Conservation (phyloP, 1,140 invertebrate genomes). For the Sitophilus oryzae region DNA sequence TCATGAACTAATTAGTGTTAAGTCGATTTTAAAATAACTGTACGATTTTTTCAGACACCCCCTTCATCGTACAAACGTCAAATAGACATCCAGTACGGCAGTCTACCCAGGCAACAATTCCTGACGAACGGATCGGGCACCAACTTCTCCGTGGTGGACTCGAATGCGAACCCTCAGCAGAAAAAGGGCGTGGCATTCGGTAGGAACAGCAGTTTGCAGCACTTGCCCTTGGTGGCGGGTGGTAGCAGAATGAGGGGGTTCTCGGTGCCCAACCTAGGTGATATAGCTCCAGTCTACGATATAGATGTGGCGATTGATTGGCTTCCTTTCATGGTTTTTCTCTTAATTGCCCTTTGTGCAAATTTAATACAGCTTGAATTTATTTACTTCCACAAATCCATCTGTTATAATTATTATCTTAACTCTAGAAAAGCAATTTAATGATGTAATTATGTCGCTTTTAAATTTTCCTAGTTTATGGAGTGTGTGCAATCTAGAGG, state of each 20-base stretch:
- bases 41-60: slow-evolving; percentile 55
- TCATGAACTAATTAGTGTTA: no score
- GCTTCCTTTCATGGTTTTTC: slow-evolving; percentile 7
- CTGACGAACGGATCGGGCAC: slow-evolving; percentile 38
- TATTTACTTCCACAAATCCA: no score
- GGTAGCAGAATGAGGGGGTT: slow-evolving; percentile 68
- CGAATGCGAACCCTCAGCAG: slow-evolving; percentile 46
- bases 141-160: slow-evolving; percentile 37
- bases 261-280: slow-evolving; percentile 88
- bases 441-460: no score
- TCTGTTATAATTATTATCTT: no score
- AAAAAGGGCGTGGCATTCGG: slow-evolving; percentile 57
- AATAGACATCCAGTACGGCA: slow-evolving; percentile 69
- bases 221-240: slow-evolving; percentile 44
- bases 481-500: no score
- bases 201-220: slow-evolving; percentile 51
- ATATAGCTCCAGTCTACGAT: slow-evolving; percentile 38
- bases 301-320: slow-evolving; percentile 9
- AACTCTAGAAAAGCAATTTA: no score
- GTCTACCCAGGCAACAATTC: slow-evolving; percentile 66
- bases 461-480: no score
- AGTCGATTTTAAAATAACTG: not conserved
- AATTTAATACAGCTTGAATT: not conserved
- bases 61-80: slow-evolving; percentile 61
- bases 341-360: not conserved